A percentile compares a stretch with the other conserved stretches of the same genome.
Conservation (phyloP, 2,113 vertebrate species). For the Ammodytes dubius region DNA sequence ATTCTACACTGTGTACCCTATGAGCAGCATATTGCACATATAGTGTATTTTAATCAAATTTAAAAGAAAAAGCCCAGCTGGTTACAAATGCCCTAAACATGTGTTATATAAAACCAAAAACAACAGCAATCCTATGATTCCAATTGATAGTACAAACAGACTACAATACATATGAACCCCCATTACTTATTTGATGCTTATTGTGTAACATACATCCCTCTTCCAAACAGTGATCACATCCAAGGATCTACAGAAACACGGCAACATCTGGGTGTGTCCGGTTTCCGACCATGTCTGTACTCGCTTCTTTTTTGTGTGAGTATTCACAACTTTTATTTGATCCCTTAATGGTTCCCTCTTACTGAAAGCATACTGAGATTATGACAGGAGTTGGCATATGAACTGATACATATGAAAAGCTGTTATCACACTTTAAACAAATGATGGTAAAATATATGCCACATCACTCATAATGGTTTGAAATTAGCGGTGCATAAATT, state of each 20-base stretch:
- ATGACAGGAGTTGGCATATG: background rate
- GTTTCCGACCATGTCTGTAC: slow-evolving; percentile 99
- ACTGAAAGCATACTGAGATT: background rate
- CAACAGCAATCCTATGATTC: background rate
- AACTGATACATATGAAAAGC: background rate
- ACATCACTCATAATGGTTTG: slow-evolving; percentile 21
- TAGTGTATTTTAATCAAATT: too few species aligned
- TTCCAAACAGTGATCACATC: slow-evolving; percentile 94
- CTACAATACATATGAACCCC: background rate
- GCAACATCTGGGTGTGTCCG: slow-evolving; percentile 99
- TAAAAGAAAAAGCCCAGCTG: too few species aligned
- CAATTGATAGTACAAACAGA: background rate
- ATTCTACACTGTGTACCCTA: too few species aligned
- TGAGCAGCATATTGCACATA: too few species aligned
- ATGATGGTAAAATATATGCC: background rate
- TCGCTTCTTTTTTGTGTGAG: slow-evolving; percentile 99
- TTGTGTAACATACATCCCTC: background rate
- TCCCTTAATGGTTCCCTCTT: background rate
- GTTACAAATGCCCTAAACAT: too few species aligned
- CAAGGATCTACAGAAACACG: slow-evolving; percentile 98
- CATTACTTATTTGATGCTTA: background rate
- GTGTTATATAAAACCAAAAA: background rate
- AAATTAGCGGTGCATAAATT: slow-evolving; percentile 2
- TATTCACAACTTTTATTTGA: slow-evolving; percentile 51
- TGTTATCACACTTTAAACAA: background rate